Evolutionary conservation across 53 echinoderm and acorn worm species (phyloP), one percentile per base, ranked within the genome.

Genomic region (Actinopyga echinites): DNA sequence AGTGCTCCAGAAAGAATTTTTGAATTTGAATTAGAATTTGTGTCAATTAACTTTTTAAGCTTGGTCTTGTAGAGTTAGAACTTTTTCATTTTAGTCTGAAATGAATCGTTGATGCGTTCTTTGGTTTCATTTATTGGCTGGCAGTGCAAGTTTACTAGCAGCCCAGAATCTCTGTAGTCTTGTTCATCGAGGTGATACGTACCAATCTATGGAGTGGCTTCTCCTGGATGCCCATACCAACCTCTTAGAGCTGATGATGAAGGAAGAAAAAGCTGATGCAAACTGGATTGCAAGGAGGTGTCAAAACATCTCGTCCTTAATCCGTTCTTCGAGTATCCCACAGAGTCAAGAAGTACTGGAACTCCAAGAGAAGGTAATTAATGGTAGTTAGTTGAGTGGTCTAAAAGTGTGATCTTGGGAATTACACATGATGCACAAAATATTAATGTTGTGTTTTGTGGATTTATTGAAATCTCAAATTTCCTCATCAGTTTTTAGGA

Each of bases 141-240:
- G 28, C 82, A 95, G 95, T 79, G 85, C 75, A 61, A 87, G 89
- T 10, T 49, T 91, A 12, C 36, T 95, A 62, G 95, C 95, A 4
- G 64, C 91, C 45, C 89, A 95, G 80, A 95, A 89, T 30, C 85
- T 95, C 17, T 95, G 95, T 59, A 80, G 61, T 8, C 83, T 95
- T 57, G 91, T 89, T 32, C 89, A 89, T 61, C 77, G 95, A 29
- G 95, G 93, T 32, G 93, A 95, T 71, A 89, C 93, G 25, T 95
- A 95, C 75, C 93, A 95, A 64, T 93, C 95, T 0, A 83, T 95
- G 93, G 91, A 93, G 73, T 95, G 95, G 93, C 80, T 93, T 15
- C 87, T 95, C 24, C 74, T 95, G 34, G 95, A 95, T 58, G 87
- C 89, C 30, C 95, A 95, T 52, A 81, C 95, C 56, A 83, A 83